Percentiles rank a stretch among this genome's conserved stretches.
Conservation (phyloP, 2,113 vertebrate species). For the Cinclus mexicanus region DNA sequence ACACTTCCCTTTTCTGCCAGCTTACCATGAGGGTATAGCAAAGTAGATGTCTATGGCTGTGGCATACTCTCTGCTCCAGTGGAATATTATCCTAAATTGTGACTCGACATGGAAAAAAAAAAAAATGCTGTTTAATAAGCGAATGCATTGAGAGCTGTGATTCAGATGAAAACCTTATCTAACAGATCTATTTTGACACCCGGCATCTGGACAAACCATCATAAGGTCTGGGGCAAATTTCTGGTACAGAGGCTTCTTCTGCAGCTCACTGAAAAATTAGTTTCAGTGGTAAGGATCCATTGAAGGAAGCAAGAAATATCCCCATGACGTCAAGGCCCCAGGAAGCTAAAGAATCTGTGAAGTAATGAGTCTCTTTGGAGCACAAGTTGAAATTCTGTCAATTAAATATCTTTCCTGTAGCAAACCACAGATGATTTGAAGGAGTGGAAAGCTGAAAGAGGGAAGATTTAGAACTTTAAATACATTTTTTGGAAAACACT, state of each 20-base stretch:
- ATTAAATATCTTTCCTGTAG: constrained; percentile 44
- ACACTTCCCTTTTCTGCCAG: background rate
- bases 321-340: background rate
- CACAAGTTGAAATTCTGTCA: constrained; percentile 20
- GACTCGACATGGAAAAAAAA: background rate
- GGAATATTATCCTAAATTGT: background rate
- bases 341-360: background rate
- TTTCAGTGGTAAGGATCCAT: constrained; percentile 11
- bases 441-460: constrained; percentile 1
- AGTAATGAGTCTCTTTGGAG: constrained; percentile 59
- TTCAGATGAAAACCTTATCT: background rate
- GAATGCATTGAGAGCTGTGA: background rate
- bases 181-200: background rate
- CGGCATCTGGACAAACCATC: background rate
- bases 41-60: background rate
- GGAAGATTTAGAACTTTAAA: background rate
- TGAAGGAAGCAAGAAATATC: constrained; percentile 23
- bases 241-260: background rate
- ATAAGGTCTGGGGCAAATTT: background rate
- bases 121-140: background rate
- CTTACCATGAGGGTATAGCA: background rate
- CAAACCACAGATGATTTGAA: constrained; percentile 42
- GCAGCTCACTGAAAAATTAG: background rate
- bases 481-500: background rate
- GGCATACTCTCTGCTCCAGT: background rate